Conservation (phyloP, 2,797 vertebrate species). For the Discoglossus pictus region DNA sequence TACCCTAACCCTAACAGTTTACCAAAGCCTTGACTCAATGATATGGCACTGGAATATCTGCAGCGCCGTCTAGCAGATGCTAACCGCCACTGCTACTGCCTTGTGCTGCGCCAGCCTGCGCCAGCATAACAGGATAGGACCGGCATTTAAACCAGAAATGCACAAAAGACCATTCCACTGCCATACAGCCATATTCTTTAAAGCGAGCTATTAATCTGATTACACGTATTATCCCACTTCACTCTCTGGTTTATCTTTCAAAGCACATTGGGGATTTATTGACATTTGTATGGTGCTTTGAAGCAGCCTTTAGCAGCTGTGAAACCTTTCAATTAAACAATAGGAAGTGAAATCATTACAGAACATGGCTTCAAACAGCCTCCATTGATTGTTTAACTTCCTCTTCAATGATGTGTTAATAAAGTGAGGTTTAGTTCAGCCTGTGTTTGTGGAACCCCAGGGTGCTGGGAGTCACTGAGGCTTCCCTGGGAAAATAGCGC, state of each 20-base stretch:
- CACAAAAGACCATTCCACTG: no score
- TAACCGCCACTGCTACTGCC: no score
- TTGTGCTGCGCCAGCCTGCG: no score
- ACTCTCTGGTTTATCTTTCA: background rate
- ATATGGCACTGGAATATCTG: no score
- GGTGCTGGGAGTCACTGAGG: background rate
- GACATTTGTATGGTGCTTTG: background rate
- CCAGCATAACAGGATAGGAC: no score
- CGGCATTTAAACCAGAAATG: no score
- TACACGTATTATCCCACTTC: background rate
- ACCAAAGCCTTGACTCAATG: no score
- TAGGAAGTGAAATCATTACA: background rate
- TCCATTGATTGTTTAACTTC: conserved; percentile 23
- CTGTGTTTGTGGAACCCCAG: background rate
- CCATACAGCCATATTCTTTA: background rate
- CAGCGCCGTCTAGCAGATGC: no score
- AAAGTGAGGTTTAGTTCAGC: no score
- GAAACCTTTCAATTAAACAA: conserved; percentile 17
- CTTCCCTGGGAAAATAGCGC: background rate
- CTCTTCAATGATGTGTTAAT: conserved; percentile 6
- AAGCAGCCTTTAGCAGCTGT: background rate
- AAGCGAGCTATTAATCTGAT: background rate
- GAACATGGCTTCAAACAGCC: conserved; percentile 4
- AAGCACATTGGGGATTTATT: background rate
- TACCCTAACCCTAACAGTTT: no score